phyloP scores from a whole-genome alignment of 2,888 invertebrate species.

The Pherbina coryleti region DNA sequence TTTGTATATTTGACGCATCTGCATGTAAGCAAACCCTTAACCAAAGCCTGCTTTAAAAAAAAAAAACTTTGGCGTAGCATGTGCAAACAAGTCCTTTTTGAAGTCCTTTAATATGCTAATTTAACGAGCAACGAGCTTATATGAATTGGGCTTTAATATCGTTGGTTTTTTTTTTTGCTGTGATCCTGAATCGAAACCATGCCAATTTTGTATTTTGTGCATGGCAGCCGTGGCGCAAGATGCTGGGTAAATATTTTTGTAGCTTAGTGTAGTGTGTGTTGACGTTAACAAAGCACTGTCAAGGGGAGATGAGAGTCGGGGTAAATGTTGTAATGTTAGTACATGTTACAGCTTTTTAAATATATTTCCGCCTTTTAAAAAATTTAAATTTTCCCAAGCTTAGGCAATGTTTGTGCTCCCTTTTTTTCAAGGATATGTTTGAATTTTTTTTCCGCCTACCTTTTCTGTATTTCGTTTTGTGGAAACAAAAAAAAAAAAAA shows the following conservation, averaged over 20 bases:
- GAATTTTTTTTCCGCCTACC: not conserved
- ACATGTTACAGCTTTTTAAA: too few species aligned
- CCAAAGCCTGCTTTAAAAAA: too few species aligned
- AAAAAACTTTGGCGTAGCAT: too few species aligned
- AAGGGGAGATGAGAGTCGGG: too few species aligned
- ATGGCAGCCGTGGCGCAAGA: not conserved
- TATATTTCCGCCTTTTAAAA: too few species aligned
- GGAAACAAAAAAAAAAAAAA: not conserved
- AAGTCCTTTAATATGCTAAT: constrained; percentile 22
- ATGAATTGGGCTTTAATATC: not conserved
- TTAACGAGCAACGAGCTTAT: constrained; percentile 11
- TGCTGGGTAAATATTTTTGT: not conserved
- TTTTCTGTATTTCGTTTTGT: not conserved
- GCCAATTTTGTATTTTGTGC: not conserved
- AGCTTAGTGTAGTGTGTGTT: not conserved
- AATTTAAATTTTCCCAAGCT: not conserved
- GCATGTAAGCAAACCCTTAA: too few species aligned
- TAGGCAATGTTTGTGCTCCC: not conserved
- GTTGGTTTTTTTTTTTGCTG: not conserved
- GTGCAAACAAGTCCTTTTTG: not conserved
- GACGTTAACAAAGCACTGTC: too few species aligned
- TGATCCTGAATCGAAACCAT: not conserved
- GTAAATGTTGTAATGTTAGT: too few species aligned
- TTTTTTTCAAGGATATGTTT: not conserved
- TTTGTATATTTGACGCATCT: too few species aligned